Evolutionary conservation across 2,113 vertebrate species (phyloP).

Genomic region (Machaerirhynchus nigripectus): DNA sequence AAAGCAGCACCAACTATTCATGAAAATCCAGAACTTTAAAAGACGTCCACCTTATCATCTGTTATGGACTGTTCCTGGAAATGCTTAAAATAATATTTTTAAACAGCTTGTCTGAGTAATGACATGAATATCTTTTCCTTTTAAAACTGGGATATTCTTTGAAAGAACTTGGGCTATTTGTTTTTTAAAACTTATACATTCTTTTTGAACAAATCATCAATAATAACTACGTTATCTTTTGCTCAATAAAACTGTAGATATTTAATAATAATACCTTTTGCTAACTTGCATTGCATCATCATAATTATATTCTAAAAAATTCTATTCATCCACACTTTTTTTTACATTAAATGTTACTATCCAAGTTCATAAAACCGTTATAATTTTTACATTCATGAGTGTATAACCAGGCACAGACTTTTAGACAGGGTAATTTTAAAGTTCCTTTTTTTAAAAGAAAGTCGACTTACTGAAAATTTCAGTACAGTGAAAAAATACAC

Average conservation of each 20-base stretch:
- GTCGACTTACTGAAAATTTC: neutral
- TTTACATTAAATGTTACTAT: neutral
- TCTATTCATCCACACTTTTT: neutral
- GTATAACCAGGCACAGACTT: neutral
- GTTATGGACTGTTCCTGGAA: neutral
- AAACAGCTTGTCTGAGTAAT: neutral
- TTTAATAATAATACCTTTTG: neutral
- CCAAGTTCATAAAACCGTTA: neutral
- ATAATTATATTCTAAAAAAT: neutral
- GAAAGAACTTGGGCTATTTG: neutral
- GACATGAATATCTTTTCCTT: neutral
- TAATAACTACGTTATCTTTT: neutral
- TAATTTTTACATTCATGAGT: neutral
- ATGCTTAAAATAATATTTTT: neutral
- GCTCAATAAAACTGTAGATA: neutral
- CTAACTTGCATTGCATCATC: neutral
- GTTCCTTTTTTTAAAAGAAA: neutral
- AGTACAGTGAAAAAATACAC: constrained; percentile 5
- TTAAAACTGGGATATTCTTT: neutral
- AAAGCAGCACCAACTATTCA: neutral
- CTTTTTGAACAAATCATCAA: neutral
- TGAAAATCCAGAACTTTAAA: neutral
- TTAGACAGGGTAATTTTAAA: neutral
- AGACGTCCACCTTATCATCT: neutral
- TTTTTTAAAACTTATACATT: neutral